These are phyloP conservation scores for Hermaeophaga mercurialis DNA, from an alignment of 2,888 invertebrate genomes.

Conservation along the genomic window DNA sequence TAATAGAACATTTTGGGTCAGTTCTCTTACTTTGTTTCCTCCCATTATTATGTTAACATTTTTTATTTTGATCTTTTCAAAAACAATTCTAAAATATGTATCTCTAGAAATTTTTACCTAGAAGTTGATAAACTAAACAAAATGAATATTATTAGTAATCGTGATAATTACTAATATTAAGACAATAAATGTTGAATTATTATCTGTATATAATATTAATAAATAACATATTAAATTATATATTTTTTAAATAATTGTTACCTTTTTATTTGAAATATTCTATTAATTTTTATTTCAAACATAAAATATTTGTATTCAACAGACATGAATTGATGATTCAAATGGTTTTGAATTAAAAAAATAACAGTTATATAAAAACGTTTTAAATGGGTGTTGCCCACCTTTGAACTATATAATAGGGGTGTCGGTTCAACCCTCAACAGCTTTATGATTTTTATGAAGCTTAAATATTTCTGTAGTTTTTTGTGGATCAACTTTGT, in stretches of 20 bases:
- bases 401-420: neutral
- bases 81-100: neutral
- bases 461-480: constrained; percentile 18
- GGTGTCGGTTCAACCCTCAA: constrained; percentile 14
- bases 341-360: no score
- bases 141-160: no score
- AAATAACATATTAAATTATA: neutral
- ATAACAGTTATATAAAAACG: neutral
- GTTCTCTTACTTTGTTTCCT: neutral
- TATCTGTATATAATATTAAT: no score
- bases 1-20: neutral
- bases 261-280: neutral
- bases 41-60: neutral
- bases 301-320: neutral
- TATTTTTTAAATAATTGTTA: neutral
- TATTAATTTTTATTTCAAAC: no score
- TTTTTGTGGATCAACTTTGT: constrained; percentile 7
- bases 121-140: no score
- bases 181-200: no score
- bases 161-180: no score
- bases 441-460: constrained; percentile 15
- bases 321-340: no score
- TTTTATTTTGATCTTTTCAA: neutral
- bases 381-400: no score
- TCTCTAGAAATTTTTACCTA: no score